Evolutionary conservation across 2,797 vertebrate genomes (phyloP).

Genomic region (Eleutherodactylus coqui): DNA sequence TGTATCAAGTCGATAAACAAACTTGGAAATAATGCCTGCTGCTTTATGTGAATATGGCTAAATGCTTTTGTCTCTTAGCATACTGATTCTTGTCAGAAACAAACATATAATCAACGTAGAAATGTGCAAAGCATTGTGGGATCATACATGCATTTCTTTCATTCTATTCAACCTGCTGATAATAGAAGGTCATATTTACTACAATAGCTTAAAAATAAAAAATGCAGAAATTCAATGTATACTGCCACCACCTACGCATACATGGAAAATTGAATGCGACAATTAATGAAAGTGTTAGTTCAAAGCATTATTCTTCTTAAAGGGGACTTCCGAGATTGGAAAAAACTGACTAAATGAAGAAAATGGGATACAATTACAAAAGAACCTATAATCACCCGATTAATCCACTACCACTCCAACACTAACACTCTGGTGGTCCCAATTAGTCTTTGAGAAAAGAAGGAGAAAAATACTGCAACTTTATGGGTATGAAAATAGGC

Average conservation of each 20-base stretch:
- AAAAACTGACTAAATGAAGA: no score
- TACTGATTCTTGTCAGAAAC: background rate
- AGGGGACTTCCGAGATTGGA: no score
- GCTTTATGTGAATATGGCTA: background rate
- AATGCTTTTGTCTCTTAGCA: conserved; percentile 18
- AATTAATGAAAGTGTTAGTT: background rate
- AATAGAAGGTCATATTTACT: conserved; percentile 25
- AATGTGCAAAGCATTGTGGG: background rate
- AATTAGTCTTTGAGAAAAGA: no score
- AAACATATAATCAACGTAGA: conserved; percentile 23
- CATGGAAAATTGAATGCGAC: background rate
- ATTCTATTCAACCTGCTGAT: background rate
- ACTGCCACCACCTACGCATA: background rate
- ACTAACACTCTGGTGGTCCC: no score
- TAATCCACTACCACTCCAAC: no score
- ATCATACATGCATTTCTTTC: background rate
- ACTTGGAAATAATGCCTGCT: conserved; percentile 26
- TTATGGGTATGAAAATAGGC: no score
- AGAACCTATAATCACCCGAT: no score
- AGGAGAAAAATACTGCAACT: no score
- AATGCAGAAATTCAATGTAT: background rate
- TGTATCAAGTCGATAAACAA: conserved; percentile 36
- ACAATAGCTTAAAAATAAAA: background rate
- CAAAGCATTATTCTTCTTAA: background rate
- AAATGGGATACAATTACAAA: no score